Base-by-base conservation (phyloP, 2,113 vertebrate species). In the Taxidea taxus region DNA sequence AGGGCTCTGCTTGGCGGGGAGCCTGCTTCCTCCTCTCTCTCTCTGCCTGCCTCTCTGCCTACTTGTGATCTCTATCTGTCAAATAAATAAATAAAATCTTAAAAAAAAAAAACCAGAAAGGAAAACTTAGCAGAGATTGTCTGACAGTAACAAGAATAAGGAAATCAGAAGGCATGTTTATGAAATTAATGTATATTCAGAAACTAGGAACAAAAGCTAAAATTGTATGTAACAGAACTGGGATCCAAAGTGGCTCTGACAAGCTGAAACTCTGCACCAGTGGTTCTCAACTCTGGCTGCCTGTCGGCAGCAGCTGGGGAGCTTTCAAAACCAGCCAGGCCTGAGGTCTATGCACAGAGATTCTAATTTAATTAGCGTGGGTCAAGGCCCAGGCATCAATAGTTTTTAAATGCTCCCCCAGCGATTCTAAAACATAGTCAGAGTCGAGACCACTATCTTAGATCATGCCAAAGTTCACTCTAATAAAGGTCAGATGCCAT, bases 351-450 rank as follows among this genome's bases (percentile, higher is more conserved):
- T n/a, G 51, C 25, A 92, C 70, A 81, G 56, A 87, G 81, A 80
- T 51, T 90, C 78, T 87, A 72, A 96, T 68, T 90, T 83, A 80
- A 91, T 94, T 87, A 93, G 34, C 54, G 64, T 84, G n/a, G 25
- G 89, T 93, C 66, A 96, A n/a, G 66, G 68, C 25, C 14, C n/a
- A 84, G 8, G 60, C 77, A 93, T 44, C 83, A 78, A 13, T 92
- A 70, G 49, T 80, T 91, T 87, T 64, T 72, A 93, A 93, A 49
- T 89, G 21, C 4, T 86, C 49, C 64, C 25, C 11, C 25, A 58
- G 58, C 29, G n/a, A 91, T 75, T 93, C 39, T 94, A 81, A 95
- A 87, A 21, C 75, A 66, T 29, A 66, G 70, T 56, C 37, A 90
- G 37, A 27, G 51, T 47, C 91, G 72, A 86, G 77, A 51, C 37